phyloP scores from a whole-genome alignment of 2,113 vertebrate species.

The Ctenomys sociabilis region DNA sequence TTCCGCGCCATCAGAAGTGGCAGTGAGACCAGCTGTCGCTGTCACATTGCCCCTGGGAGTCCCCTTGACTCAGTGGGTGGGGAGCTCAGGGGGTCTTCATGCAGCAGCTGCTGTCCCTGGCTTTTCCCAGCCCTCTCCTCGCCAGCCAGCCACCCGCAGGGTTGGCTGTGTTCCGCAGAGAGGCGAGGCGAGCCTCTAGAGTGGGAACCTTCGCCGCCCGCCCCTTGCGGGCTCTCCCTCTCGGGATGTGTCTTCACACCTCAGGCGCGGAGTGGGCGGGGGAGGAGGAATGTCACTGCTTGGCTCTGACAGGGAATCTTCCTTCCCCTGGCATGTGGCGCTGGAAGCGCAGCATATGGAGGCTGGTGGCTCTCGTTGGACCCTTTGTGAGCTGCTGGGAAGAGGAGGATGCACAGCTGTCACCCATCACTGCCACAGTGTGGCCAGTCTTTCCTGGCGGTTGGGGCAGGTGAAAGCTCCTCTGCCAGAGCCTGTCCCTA shows the following conservation, averaged over 20 bases:
- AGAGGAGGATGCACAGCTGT: neutral
- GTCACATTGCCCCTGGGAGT: fast-evolving
- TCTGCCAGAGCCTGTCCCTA: neutral
- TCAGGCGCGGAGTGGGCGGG: neutral
- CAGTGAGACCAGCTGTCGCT: fast-evolving
- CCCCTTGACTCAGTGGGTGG: too few relatives aligned
- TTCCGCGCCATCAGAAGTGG: neutral
- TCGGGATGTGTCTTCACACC: constrained; percentile 49
- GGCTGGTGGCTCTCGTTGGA: neutral
- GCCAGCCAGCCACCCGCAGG: neutral
- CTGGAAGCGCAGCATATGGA: neutral
- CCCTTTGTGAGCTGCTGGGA: neutral
- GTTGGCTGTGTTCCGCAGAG: constrained; percentile 3
- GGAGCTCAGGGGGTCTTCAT: neutral
- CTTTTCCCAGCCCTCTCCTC: constrained; percentile 32
- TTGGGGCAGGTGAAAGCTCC: fast-evolving
- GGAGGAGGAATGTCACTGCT: neutral
- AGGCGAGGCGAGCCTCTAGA: neutral
- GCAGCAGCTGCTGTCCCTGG: constrained; percentile 13
- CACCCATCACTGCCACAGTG: fast-evolving
- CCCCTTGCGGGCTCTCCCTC: constrained; percentile 24
- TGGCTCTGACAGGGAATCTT: neutral
- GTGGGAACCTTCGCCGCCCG: constrained; percentile 40
- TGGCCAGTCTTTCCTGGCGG: neutral
- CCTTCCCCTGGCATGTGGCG: neutral